Evolutionary conservation across 2,797 vertebrate genomes (phyloP).

Genomic region (Bovichtus variegatus): DNA sequence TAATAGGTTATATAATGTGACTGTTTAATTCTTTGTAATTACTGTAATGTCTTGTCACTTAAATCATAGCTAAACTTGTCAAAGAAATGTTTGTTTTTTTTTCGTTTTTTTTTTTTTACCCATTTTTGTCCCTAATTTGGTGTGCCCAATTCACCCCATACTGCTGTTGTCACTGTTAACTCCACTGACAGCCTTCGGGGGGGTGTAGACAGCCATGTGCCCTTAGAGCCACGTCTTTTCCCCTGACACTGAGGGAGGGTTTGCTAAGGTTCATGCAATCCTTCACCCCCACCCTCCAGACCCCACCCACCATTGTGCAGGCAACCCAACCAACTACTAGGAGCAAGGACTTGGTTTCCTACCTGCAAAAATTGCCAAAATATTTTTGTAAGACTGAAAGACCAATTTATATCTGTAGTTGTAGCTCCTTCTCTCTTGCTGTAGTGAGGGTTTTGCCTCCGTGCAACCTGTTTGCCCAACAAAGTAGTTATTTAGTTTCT

Average conservation of each 20-base stretch:
- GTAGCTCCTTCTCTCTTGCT: background rate
- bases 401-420: background rate
- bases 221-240: slow-evolving; percentile 3
- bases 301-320: background rate
- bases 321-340: background rate
- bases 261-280: no score
- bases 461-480: background rate
- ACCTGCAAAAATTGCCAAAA: background rate
- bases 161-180: background rate
- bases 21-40: no score
- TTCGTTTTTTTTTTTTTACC: background rate
- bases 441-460: background rate
- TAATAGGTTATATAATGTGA: background rate
- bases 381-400: background rate
- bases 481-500: background rate
- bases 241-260: slow-evolving; percentile 1
- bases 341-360: background rate
- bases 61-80: background rate
- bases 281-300: background rate
- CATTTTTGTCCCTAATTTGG: slow-evolving; percentile 18
- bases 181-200: background rate
- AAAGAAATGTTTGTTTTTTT: background rate
- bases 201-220: slow-evolving; percentile 5
- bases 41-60: slow-evolving; percentile 18
- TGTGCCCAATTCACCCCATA: background rate